Conservation (phyloP, 2,888 invertebrate genomes). For the Incurvaria masculella region DNA sequence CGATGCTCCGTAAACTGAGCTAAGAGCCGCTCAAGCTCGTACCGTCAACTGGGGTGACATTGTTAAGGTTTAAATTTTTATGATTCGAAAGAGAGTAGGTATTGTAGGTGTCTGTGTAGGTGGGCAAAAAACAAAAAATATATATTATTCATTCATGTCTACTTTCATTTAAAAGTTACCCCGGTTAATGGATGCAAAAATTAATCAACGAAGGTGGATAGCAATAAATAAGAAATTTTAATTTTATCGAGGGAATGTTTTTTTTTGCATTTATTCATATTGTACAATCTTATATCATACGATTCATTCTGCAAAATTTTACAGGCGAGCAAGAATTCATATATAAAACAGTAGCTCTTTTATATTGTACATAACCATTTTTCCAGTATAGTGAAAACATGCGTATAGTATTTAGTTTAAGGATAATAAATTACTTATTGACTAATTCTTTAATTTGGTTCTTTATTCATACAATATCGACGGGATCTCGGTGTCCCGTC, state of each 20-base stretch:
- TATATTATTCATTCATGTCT: too few species aligned
- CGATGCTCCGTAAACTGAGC: too few species aligned
- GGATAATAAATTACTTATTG: constrained; percentile 59
- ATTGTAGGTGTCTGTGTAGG: too few species aligned
- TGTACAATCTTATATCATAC: constrained; percentile 55
- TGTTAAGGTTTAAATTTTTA: too few species aligned
- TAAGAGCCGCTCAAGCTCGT: too few species aligned
- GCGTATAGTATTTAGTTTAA: constrained; percentile 57
- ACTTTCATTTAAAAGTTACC: too few species aligned
- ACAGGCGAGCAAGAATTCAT: constrained; percentile 60
- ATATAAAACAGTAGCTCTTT: constrained; percentile 58
- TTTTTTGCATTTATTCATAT: constrained; percentile 58
- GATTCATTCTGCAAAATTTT: constrained; percentile 59
- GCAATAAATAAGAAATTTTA: not conserved
- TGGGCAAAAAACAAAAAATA: too few species aligned
- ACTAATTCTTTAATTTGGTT: constrained; percentile 56
- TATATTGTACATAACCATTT: constrained; percentile 57
- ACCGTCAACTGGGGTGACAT: too few species aligned
- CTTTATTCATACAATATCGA: constrained; percentile 58
- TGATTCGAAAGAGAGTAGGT: too few species aligned
- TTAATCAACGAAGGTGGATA: too few species aligned
- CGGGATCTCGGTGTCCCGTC: constrained; percentile 55
- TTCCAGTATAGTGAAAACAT: constrained; percentile 59
- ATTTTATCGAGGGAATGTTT: constrained; percentile 49
- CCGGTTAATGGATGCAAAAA: too few species aligned